Conservation (phyloP, 2,113 vertebrate genomes). For the Symphodus melops region DNA sequence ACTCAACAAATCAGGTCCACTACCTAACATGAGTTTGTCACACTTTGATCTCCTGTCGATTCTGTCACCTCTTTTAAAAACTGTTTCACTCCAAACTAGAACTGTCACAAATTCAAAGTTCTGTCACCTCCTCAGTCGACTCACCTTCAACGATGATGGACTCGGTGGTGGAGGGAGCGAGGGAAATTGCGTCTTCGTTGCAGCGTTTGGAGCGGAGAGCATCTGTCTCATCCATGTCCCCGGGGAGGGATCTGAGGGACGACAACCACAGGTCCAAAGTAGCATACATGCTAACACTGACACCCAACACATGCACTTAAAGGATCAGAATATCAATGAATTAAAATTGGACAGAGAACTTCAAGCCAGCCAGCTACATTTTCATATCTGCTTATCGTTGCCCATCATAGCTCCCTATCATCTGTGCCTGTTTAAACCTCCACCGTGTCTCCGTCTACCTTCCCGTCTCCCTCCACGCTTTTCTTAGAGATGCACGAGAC, state of each 20-base stretch:
- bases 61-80: too few species aligned
- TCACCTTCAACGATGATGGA: slow-evolving; percentile 92
- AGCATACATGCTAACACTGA: slow-evolving; percentile 35
- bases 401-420: background rate
- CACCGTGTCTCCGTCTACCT: background rate
- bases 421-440: slow-evolving; percentile 2
- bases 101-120: background rate
- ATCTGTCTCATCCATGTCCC: slow-evolving; percentile 96
- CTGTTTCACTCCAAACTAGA: background rate
- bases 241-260: slow-evolving; percentile 84
- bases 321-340: background rate
- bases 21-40: too few species aligned
- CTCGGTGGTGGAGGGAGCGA: slow-evolving; percentile 87
- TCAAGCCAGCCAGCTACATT: background rate
- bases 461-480: background rate
- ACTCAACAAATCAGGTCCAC: too few species aligned
- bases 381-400: background rate
- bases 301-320: background rate
- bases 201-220: slow-evolving; percentile 84
- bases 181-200: slow-evolving; percentile 87
- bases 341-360: background rate
- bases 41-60: background rate
- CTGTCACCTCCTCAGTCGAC: background rate
- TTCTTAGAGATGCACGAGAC: background rate
- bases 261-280: slow-evolving; percentile 59